These are phyloP conservation scores for Seladonia tumulorum DNA, from an alignment of 2,888 invertebrate species.

Conservation along the genomic window DNA sequence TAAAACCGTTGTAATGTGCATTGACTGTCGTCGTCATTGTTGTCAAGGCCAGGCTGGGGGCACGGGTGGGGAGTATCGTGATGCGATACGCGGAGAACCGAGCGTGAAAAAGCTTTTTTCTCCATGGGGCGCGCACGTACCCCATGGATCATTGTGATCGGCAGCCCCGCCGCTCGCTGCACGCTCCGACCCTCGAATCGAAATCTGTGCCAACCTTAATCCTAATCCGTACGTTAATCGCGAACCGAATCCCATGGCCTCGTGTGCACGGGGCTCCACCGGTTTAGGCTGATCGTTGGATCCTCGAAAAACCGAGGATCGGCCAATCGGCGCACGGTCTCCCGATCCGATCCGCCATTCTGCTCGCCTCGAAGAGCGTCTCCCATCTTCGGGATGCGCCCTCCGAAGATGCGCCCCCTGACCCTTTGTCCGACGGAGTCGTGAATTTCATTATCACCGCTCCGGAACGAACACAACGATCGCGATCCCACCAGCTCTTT, in stretches of 20 bases:
- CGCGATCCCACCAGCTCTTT: not conserved
- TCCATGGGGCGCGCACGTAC: conserved; percentile 61
- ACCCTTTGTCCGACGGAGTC: conserved; percentile 47
- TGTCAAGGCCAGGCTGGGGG: conserved; percentile 23
- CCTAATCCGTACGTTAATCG: conserved; percentile 84
- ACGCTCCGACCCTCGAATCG: conserved; percentile 62
- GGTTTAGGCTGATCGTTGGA: conserved; percentile 53
- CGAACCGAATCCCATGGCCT: conserved; percentile 66
- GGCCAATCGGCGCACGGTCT: conserved; percentile 6
- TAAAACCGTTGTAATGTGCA: conserved; percentile 82
- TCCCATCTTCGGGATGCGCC: not conserved
- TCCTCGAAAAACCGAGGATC: conserved; percentile 13
- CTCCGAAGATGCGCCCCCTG: conserved; percentile 14
- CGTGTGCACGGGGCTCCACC: conserved; percentile 39
- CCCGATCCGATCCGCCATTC: conserved; percentile 15
- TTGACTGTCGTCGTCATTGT: conserved; percentile 69
- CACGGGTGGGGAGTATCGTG: conserved; percentile 61
- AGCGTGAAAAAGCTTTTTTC: conserved; percentile 71
- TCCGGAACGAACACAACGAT: conserved; percentile 13
- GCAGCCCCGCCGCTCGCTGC: conserved; percentile 34
- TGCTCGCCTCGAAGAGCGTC: not conserved
- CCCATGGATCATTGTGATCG: conserved; percentile 51
- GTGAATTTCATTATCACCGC: conserved; percentile 66
- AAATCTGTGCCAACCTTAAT: conserved; percentile 79
- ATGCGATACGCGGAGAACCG: conserved; percentile 74